A percentile compares a stretch with the other conserved stretches of the same genome.
Evolutionary conservation across 2,113 vertebrate genomes (phyloP).

Genomic region (Chaetorhynchus papuensis): DNA sequence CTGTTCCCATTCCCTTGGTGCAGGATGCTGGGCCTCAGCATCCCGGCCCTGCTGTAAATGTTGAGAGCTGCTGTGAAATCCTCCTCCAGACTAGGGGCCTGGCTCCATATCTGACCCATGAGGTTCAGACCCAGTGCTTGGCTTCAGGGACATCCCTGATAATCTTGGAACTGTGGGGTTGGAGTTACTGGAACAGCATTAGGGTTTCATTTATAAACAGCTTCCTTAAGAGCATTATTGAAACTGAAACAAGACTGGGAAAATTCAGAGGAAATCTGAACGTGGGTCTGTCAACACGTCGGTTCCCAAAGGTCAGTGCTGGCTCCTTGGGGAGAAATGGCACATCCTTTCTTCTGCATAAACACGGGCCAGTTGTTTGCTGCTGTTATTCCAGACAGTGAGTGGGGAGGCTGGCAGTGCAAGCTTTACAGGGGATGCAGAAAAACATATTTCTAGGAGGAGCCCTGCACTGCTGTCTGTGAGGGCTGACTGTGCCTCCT

Average conservation of each 20-base stretch:
- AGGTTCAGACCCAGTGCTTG: background rate
- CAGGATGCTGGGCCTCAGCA: background rate
- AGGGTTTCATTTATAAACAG: background rate
- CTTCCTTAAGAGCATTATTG: background rate
- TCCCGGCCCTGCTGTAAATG: background rate
- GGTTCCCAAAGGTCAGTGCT: background rate
- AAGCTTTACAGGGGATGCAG: background rate
- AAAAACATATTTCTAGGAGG: background rate
- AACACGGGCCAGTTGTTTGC: background rate
- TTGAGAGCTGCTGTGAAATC: background rate
- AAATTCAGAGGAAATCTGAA: constrained; percentile 47
- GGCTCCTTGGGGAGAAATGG: background rate
- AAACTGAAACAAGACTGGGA: constrained; percentile 38
- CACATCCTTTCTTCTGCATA: background rate
- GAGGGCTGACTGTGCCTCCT: background rate
- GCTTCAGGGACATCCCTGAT: background rate
- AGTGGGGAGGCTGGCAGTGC: background rate
- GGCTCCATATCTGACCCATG: background rate
- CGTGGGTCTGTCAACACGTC: background rate
- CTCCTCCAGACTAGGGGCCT: background rate
- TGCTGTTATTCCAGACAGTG: background rate
- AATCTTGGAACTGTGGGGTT: background rate
- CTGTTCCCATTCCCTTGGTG: fast-evolving
- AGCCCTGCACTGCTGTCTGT: fast-evolving
- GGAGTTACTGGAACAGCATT: background rate